These are phyloP conservation scores for Fringilla coelebs DNA, from an alignment of 2,797 vertebrate species.

Conservation along the genomic window DNA sequence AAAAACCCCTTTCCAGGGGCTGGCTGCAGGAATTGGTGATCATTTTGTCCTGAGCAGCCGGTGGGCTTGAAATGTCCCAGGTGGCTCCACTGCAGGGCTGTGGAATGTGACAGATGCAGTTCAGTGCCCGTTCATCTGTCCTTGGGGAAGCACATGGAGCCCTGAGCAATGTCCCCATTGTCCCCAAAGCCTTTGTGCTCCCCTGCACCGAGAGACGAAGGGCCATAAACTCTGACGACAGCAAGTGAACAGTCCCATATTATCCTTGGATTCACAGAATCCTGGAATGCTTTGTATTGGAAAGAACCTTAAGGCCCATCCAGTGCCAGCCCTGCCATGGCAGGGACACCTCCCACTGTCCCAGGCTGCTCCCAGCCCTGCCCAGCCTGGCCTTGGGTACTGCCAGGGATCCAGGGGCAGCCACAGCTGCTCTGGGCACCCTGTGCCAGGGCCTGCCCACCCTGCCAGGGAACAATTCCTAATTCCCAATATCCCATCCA, in stretches of 20 bases:
- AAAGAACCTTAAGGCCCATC: not conserved
- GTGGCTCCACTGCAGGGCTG: not conserved
- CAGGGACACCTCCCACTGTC: fast-evolving
- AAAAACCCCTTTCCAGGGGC: not conserved
- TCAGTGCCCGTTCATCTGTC: not conserved
- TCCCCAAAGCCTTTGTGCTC: not conserved
- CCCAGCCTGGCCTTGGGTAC: not conserved
- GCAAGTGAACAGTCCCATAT: not conserved
- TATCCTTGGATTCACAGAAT: not conserved
- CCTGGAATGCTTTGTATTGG: not conserved
- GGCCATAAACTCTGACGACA: not conserved
- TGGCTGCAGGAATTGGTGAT: not conserved
- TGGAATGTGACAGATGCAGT: not conserved
- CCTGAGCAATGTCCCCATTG: not conserved
- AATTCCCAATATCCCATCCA: not conserved
- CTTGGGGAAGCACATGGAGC: not conserved
- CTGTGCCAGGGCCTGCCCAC: fast-evolving
- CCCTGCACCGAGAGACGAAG: fast-evolving
- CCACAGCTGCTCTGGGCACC: not conserved
- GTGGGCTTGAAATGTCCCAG: not conserved
- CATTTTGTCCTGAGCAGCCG: not conserved
- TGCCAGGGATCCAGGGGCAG: not conserved
- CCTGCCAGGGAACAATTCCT: not conserved
- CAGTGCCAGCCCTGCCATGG: fast-evolving
- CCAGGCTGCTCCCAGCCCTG: fast-evolving